A percentile compares a stretch with the other conserved stretches of the same genome.
Evolutionary conservation across 2,888 invertebrate species (phyloP).

Genomic region (Laspeyria flexula): DNA sequence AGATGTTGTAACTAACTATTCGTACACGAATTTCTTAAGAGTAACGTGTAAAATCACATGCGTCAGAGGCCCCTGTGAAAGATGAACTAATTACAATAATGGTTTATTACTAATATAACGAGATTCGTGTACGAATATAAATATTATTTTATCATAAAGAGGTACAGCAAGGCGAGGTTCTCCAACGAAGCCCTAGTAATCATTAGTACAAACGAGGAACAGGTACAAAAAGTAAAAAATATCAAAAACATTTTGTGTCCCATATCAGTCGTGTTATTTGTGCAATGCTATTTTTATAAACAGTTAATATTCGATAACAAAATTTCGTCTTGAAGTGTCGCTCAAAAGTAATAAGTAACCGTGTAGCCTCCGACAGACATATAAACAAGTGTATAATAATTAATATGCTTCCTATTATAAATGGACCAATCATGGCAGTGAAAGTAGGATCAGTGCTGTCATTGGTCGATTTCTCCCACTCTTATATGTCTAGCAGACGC

Average conservation of each 20-base stretch:
- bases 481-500: slow-evolving; percentile 83
- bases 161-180: slow-evolving; percentile 70
- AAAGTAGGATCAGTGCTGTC: slow-evolving; percentile 78
- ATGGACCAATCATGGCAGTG: slow-evolving; percentile 86
- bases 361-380: slow-evolving; percentile 84
- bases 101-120: slow-evolving; percentile 44
- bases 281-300: slow-evolving; percentile 80
- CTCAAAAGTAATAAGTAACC: slow-evolving; percentile 81
- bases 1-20: slow-evolving; percentile 50
- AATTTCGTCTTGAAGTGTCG: slow-evolving; percentile 83
- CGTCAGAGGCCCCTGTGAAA: slow-evolving; percentile 32
- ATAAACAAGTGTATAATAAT: slow-evolving; percentile 80
- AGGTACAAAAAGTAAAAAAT: slow-evolving; percentile 80
- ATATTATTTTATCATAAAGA: slow-evolving; percentile 53
- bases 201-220: slow-evolving; percentile 73
- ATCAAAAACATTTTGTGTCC: slow-evolving; percentile 85
- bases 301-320: slow-evolving; percentile 69
- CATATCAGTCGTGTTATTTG: slow-evolving; percentile 84
- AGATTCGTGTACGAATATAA: slow-evolving; percentile 66
- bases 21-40: slow-evolving; percentile 65
- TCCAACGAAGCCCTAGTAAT: slow-evolving; percentile 65
- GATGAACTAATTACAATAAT: slow-evolving; percentile 29
- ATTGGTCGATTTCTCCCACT: slow-evolving; percentile 82
- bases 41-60: slow-evolving; percentile 21
- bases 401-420: slow-evolving; percentile 75